Base-by-base conservation (phyloP, 2,113 vertebrate genomes). In the Thryonomys swinderianus region DNA sequence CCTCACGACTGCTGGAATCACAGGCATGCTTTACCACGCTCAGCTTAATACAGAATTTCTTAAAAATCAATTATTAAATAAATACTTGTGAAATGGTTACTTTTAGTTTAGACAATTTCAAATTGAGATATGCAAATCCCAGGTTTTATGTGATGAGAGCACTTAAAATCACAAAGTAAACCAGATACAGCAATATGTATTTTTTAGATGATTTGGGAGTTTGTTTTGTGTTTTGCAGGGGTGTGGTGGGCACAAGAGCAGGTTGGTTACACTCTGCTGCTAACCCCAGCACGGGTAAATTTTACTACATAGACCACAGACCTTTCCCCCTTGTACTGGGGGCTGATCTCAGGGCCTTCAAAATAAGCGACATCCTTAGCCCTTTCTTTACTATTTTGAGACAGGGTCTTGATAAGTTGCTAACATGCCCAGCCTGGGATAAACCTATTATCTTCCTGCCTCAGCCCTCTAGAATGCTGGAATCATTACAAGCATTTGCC, bases 91-190 rank as follows among this genome's bases (percentile, higher is more conserved):
- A 23, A 61, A 81, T 89, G 76, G 27, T 55, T 91, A 89, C 34
- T 85, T 96, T 82, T 62, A 69, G 67, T 61, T 95, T 76, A 89
- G 13, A 78, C 8, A 80, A 71, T n/a, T 92, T 93, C 81, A 91
- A 69, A 80, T 4, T 80, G 34, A 89, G 61, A 74, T 57, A 67
- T 64, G 34, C 42, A 62, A 71, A 87, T 11, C 40, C 18, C 64
- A 90, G 57, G 42, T 34, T 42, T 55, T 37, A 13, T 57, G 4
- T 51, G 45, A 62, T 4, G 32, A 73, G 7, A 95, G 7, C 59
- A 84, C 45, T 20, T 83, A 42, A 80, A 79, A 79, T 25, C 48
- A 7, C 5, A 42, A n/a, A n/a, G 57, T 37, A 79, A 53, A 80
- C 14, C 34, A 6, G 37, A n/a, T 11, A 1, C 4, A 37, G 86